Conservation (phyloP, 2,888 invertebrate species). For the Trisateles emortualis region DNA sequence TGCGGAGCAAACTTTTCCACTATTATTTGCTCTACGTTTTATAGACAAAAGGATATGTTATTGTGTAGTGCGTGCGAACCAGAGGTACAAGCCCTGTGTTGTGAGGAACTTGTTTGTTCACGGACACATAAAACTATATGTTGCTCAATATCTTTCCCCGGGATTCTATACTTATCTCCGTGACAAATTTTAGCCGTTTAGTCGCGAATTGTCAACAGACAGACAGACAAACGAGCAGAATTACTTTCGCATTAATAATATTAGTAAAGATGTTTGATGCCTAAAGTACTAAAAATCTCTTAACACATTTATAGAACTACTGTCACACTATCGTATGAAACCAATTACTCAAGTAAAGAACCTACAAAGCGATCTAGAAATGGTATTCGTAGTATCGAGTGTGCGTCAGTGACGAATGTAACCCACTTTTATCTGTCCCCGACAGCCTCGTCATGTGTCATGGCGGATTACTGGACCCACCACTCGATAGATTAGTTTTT, state of each 20-base stretch:
- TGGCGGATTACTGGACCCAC: slow-evolving; percentile 40
- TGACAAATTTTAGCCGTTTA: too few species aligned
- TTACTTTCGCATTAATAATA: not conserved
- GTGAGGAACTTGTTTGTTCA: too few species aligned
- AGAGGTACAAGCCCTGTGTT: too few species aligned
- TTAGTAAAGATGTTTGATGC: not conserved
- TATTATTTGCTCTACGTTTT: too few species aligned
- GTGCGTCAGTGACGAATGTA: slow-evolving; percentile 32
- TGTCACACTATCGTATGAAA: not conserved
- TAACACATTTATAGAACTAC: not conserved
- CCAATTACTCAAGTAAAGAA: not conserved
- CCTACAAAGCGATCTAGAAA: slow-evolving; percentile 4
- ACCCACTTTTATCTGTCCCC: slow-evolving; percentile 49
- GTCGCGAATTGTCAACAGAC: too few species aligned
- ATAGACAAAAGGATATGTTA: too few species aligned
- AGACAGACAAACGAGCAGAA: too few species aligned
- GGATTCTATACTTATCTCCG: too few species aligned
- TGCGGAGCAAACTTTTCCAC: too few species aligned
- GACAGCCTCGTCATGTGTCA: slow-evolving; percentile 53
- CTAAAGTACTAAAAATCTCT: not conserved
- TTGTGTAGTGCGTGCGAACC: too few species aligned
- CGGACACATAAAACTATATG: too few species aligned
- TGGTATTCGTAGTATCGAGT: slow-evolving; percentile 18
- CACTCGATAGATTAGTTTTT: slow-evolving; percentile 16
- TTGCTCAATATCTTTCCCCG: too few species aligned